Evolutionary conservation across 2,113 vertebrate genomes (phyloP).

Genomic region (Rhinopomastus cyanomelas): DNA sequence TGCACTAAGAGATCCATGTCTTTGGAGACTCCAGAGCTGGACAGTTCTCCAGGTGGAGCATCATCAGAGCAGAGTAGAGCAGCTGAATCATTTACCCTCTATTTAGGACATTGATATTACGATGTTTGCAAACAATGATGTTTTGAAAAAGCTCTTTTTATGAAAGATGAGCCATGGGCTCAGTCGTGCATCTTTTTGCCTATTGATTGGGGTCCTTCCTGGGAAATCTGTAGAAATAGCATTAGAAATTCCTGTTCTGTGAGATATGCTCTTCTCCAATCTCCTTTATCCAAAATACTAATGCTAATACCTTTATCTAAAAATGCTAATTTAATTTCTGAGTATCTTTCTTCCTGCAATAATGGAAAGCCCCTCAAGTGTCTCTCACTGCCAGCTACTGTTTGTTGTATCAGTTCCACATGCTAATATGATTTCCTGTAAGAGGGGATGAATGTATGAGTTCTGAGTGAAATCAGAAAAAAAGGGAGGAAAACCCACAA

Average conservation of each 20-base stretch:
- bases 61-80: not conserved
- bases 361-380: not conserved
- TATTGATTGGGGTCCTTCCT: not conserved
- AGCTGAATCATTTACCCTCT: not conserved
- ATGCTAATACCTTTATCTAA: not conserved
- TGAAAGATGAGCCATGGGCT: not conserved
- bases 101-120: too few species aligned
- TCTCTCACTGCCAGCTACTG: not conserved
- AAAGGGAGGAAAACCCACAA: too few species aligned
- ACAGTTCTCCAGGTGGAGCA: too few species aligned
- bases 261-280: not conserved
- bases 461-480: not conserved
- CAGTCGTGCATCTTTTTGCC: not conserved
- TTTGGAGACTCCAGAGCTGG: too few species aligned
- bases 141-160: not conserved
- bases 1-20: too few species aligned
- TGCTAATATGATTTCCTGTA: slow-evolving; percentile 20
- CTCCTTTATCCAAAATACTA: not conserved
- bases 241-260: not conserved
- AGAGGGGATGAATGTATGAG: not conserved
- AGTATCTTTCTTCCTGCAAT: not conserved
- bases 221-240: not conserved
- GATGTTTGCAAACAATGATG: not conserved
- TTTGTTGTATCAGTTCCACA: not conserved
- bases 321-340: slow-evolving; percentile 1